Evolutionary conservation across 92 coral and sea anemone species (phyloP), one percentile per base, ranked within the genome.

Genomic region (Epizoanthus rinbou): DNA sequence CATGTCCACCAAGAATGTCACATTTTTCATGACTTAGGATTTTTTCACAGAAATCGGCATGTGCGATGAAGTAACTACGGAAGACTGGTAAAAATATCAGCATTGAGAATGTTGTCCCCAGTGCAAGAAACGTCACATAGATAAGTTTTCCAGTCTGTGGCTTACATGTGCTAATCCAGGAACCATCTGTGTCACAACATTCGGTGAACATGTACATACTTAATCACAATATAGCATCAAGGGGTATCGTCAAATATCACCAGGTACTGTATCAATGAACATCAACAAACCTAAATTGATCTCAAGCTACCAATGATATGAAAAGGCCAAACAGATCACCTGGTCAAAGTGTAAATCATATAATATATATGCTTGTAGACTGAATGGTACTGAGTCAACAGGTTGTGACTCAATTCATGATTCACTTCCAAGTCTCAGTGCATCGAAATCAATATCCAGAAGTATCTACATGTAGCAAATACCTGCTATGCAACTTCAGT

Each of bases 1-100:
- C 78, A 28, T 93, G 98, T 84, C 98, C 98, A n/a, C 90, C 90
- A 65, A 93, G 80, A 75, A 88, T 74, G 24, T 93, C 98, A 31
- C 98, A 93, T 64, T 93, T 93, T 35, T 90, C 93, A 71, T 88
- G 88, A 84, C 94, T 93, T 45, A 90, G 84, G 68, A 89, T 89
- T 73, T 87, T 81, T 64, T 88, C 86, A 84, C 98, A 93, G 67
- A 89, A 87, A 10, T 85, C 83, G 16, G 94, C 80, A 71, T 93
- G 91, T 17, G 60, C 53, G 52, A 93, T 85, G 57, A 93, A 89
- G 79, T 84, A 91, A 31, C 78, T 53, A 1, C 98, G 88, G 35
- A 93, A 73, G 5, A 79, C 87, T 21, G 94, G 91, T 16, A 81
- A 50, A 64, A 93, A 93, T 54, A 86, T 74, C 41, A 91, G 69